A percentile compares a stretch with the other conserved stretches of the same genome.
Evolutionary conservation across 92 coral and sea anemone species (phyloP).

Genomic region (Isaurus tuberculatus): DNA sequence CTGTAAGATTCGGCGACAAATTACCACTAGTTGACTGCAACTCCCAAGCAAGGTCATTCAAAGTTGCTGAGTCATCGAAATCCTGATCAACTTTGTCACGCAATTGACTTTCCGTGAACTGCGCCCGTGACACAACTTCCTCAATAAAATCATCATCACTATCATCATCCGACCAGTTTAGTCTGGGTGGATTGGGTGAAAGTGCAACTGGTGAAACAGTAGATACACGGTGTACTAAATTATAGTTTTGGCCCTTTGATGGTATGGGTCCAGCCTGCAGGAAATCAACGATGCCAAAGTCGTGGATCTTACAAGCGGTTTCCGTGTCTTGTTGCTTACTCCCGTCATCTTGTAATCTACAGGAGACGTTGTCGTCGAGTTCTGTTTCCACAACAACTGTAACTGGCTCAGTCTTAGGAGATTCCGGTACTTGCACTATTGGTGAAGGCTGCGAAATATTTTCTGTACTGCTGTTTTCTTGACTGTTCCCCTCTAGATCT

Average conservation of each 20-base stretch:
- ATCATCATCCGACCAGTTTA: slow-evolving; percentile 87
- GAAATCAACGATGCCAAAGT: slow-evolving; percentile 85
- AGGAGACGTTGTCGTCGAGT: background rate
- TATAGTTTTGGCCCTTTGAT: slow-evolving; percentile 66
- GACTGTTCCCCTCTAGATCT: slow-evolving; percentile 19
- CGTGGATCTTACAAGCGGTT: slow-evolving; percentile 55
- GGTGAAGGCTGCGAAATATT: slow-evolving; percentile 39
- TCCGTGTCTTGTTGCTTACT: background rate
- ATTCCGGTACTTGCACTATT: slow-evolving; percentile 67
- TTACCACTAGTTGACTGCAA: slow-evolving; percentile 92
- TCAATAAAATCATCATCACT: slow-evolving; percentile 81
- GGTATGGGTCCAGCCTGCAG: slow-evolving; percentile 69
- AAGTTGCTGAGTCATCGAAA: slow-evolving; percentile 85
- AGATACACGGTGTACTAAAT: slow-evolving; percentile 79
- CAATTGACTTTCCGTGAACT: slow-evolving; percentile 43
- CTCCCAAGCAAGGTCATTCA: slow-evolving; percentile 93
- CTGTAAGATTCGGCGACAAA: slow-evolving; percentile 77
- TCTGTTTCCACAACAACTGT: slow-evolving; percentile 27
- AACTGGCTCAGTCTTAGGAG: slow-evolving; percentile 3
- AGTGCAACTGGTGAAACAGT: slow-evolving; percentile 82
- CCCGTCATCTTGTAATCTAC: background rate
- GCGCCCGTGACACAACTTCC: slow-evolving; percentile 52
- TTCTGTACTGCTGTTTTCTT: background rate
- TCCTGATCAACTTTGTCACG: slow-evolving; percentile 79
- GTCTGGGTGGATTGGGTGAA: slow-evolving; percentile 79